Base-by-base conservation (phyloP, 2,888 invertebrate genomes). In the Ophion obscuratus region DNA sequence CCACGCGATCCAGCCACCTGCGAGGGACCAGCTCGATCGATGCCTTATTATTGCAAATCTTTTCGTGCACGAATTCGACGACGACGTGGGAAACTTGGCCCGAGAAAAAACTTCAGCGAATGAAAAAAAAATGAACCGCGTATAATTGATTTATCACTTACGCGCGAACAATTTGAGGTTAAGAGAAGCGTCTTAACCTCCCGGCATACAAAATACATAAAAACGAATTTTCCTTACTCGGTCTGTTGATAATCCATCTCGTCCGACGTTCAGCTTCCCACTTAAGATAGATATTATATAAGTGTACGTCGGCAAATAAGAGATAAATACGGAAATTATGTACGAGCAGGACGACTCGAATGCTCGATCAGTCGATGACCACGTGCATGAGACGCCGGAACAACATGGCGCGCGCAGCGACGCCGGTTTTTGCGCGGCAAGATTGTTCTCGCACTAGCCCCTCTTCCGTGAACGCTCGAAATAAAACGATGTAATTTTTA, bases 1-100 rank as follows among this genome's bases (percentile, higher is more conserved):
- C n/a, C n/a, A n/a, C n/a, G n/a, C n/a, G n/a, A n/a, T n/a, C n/a
- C n/a, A n/a, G n/a, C n/a, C n/a, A n/a, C n/a, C n/a, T n/a, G n/a
- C n/a, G n/a, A n/a, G n/a, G n/a, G n/a, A n/a, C n/a, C n/a, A n/a
- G n/a, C n/a, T n/a, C n/a, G n/a, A n/a, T n/a, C n/a, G n/a, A 66
- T 17, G 66, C 57, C 66, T 76, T 76, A 31, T 66, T 17, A 31
- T 36, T 53, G 2, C 1, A 0, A 76, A 5, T 31, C 27, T 64
- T 66, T 36, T 76, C 66, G 57, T 76, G 17, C n/a, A 76, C 9
- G 36, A 76, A 76, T n/a, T 76, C 66, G 31, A 76, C 76, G 4
- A 76, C 76, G 47, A 66, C 47, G 76, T 76, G 76, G 1, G 76
- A 66, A 9, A 14, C 44, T 62, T 24, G 40, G 44, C 24, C 14